Conservation (phyloP, 2,113 vertebrate genomes). For the mouse (Mus musculus) region GRCm39 chr15:25469501-25470000, state of each 20-base stretch:
- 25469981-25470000: not conserved
- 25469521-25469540: not conserved
- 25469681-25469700: not conserved
- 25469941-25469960: not conserved
- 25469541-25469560: not conserved
- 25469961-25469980: not conserved
- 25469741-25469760: not conserved
- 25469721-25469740: not conserved
- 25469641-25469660: rapidly evolving
- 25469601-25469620: not conserved
- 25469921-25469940: not conserved
- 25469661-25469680: not conserved
- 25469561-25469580: not conserved
- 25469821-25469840: too few species aligned
- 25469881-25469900: not conserved
- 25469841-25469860: not conserved
- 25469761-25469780: rapidly evolving
- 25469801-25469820: too few species aligned
- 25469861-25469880: not conserved
- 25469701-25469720: not conserved
- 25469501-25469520: not conserved
- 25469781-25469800: not conserved
- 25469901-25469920: not conserved
- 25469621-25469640: not conserved
- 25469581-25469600: too few species aligned